A percentile compares a stretch with the other conserved stretches of the same genome.
phyloP scores from a whole-genome alignment of 1,140 invertebrate genomes.

The Bombus vancouverensis region DNA sequence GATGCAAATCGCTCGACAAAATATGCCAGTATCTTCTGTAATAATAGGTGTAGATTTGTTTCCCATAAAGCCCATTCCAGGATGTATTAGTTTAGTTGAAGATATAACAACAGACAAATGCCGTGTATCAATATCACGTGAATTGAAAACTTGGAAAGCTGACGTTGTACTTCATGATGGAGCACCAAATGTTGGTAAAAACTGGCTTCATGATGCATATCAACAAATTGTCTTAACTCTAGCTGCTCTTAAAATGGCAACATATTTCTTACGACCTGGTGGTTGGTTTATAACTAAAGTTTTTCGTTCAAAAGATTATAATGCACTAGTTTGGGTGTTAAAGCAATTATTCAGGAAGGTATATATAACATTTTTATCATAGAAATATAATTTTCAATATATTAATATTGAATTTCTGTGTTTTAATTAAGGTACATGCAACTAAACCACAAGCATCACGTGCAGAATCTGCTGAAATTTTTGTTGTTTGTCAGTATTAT shows the following conservation, averaged over 20 bases:
- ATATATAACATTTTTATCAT: slow-evolving; percentile 42
- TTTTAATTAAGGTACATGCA: slow-evolving; percentile 89
- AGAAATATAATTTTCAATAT: slow-evolving; percentile 10
- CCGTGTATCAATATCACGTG: slow-evolving; percentile 89
- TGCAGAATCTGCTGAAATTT: slow-evolving; percentile 99
- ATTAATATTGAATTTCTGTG: slow-evolving; percentile 25
- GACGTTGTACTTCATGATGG: slow-evolving; percentile 98
- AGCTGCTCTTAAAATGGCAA: slow-evolving; percentile 95
- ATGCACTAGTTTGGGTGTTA: slow-evolving; percentile 96
- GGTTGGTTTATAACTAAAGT: slow-evolving; percentile 99
- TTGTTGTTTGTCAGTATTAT: slow-evolving; percentile 98
- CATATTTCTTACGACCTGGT: slow-evolving; percentile 94
- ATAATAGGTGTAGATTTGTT: slow-evolving; percentile 98
- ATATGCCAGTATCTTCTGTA: slow-evolving; percentile 98
- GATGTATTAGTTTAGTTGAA: slow-evolving; percentile 94
- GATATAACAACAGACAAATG: slow-evolving; percentile 99
- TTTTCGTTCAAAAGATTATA: slow-evolving; percentile 99
- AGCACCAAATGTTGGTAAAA: slow-evolving; percentile 98
- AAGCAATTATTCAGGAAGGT: slow-evolving; percentile 97
- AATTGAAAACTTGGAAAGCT: slow-evolving; percentile 97
- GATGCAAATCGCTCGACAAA: slow-evolving; percentile 99
- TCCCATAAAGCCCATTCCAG: slow-evolving; percentile 96
- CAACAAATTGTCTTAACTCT: slow-evolving; percentile 95
- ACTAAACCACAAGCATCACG: slow-evolving; percentile 99
- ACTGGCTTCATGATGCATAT: slow-evolving; percentile 99